A percentile compares a stretch with the other conserved stretches of the same genome.
phyloP scores from a whole-genome alignment of 1,140 invertebrate species.

The Brevipalpus yothersi region DNA sequence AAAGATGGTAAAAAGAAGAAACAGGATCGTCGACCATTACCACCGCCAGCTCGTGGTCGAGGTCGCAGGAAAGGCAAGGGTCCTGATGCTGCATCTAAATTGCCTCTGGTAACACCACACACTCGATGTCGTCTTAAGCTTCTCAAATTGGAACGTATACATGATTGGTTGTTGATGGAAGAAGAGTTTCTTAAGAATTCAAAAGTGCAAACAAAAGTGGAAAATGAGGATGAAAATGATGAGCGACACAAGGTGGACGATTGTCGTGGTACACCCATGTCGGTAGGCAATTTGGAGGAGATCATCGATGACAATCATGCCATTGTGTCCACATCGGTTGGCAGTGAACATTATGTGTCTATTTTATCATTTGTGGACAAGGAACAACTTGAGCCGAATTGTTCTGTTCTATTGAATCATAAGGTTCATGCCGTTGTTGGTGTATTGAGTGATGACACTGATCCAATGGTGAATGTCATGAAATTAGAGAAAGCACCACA shows the following conservation, averaged over 20 bases:
- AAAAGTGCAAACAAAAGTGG: slow-evolving; percentile 7
- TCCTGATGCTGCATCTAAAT: slow-evolving; percentile 87
- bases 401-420: slow-evolving; percentile 93
- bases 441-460: slow-evolving; percentile 94
- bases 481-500: slow-evolving; percentile 98
- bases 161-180: slow-evolving; percentile 97
- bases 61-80: slow-evolving; percentile 87
- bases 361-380: slow-evolving; percentile 99
- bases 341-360: slow-evolving; percentile 97
- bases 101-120: slow-evolving; percentile 86
- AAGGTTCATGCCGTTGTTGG: slow-evolving; percentile 97
- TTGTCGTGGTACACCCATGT: slow-evolving; percentile 94
- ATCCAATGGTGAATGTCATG: slow-evolving; percentile 99
- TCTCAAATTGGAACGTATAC: slow-evolving; percentile 86
- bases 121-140: slow-evolving; percentile 85
- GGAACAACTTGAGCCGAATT: slow-evolving; percentile 95
- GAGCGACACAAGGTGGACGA: slow-evolving; percentile 88
- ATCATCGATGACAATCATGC: slow-evolving; percentile 99
- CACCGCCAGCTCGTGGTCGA: slow-evolving; percentile 36
- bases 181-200: slow-evolving; percentile 98
- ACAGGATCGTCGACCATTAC: not conserved
- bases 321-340: slow-evolving; percentile 97
- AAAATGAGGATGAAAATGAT: slow-evolving; percentile 29
- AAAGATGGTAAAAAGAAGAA: slow-evolving; percentile 1
- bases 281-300: slow-evolving; percentile 95